Conservation (phyloP, 35 echinoderm and acorn worm species). For the Hemicentrotus pulcherrimus region DNA sequence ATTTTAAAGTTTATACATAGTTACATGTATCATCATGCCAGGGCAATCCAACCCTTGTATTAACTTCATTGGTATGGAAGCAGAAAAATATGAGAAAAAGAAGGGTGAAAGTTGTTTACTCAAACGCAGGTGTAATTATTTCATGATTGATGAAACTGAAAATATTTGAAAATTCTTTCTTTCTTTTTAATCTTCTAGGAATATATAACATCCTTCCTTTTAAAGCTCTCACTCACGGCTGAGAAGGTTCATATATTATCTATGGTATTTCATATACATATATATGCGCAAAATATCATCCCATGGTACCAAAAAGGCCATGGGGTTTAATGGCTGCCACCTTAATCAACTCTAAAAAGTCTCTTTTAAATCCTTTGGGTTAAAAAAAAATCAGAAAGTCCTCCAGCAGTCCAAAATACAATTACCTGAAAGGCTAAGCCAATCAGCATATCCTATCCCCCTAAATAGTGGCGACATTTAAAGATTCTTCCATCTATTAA, state of each 20-base stretch:
- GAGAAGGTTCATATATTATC: not conserved
- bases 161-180: too few relatives aligned
- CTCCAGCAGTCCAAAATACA: not conserved
- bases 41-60: too few relatives aligned
- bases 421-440: not conserved
- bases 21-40: too few relatives aligned
- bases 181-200: too few relatives aligned
- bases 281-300: not conserved
- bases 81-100: too few relatives aligned
- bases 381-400: not conserved
- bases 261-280: too few relatives aligned
- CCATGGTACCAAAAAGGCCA: not conserved
- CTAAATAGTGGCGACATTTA: not conserved
- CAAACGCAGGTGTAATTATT: too few relatives aligned
- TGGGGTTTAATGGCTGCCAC: not conserved
- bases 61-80: too few relatives aligned
- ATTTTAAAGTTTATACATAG: too few relatives aligned
- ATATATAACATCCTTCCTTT: too few relatives aligned
- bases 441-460: not conserved
- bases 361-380: not conserved
- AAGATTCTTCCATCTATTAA: not conserved
- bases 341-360: slow-evolving; percentile 4
- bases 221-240: not conserved
- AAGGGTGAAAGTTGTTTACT: too few relatives aligned
- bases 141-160: too few relatives aligned